Conservation (phyloP, 2,113 vertebrate species). For the Leptosomus discolor region DNA sequence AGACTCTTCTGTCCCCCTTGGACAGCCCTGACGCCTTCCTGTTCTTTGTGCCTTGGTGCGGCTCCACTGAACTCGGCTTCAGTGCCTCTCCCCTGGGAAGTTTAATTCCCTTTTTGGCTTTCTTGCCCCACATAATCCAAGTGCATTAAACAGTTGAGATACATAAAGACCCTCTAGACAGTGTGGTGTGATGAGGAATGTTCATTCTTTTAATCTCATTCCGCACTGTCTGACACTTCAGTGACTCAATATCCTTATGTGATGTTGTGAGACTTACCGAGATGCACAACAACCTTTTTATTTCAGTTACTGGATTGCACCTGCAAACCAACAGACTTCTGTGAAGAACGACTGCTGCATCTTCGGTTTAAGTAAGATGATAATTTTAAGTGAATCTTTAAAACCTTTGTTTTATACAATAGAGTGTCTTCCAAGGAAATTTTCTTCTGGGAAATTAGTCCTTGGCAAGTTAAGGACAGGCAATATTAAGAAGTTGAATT, state of each 20-base stretch:
- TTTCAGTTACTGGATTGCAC: background rate
- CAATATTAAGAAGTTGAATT: background rate
- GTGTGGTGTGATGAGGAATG: background rate
- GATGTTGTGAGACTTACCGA: background rate
- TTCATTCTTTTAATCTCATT: background rate
- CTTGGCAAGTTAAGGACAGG: background rate
- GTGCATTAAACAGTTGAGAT: background rate
- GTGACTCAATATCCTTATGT: background rate
- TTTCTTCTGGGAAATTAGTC: background rate
- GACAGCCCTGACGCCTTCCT: background rate
- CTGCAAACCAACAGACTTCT: background rate
- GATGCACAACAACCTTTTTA: background rate
- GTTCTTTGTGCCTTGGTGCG: background rate
- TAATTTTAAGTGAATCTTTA: background rate
- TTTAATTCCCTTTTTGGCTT: background rate
- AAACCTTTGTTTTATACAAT: background rate
- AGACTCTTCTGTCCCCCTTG: no score
- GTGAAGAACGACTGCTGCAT: background rate
- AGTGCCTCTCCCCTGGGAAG: background rate
- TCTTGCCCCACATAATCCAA: background rate
- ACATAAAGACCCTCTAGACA: background rate
- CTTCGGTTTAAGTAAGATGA: background rate
- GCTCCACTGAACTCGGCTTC: background rate
- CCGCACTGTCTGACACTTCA: background rate
- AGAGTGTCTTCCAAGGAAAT: background rate